These are phyloP conservation scores for Amblyopsis hoosieri DNA, from an alignment of 2,797 vertebrate species.

Conservation along the genomic window DNA sequence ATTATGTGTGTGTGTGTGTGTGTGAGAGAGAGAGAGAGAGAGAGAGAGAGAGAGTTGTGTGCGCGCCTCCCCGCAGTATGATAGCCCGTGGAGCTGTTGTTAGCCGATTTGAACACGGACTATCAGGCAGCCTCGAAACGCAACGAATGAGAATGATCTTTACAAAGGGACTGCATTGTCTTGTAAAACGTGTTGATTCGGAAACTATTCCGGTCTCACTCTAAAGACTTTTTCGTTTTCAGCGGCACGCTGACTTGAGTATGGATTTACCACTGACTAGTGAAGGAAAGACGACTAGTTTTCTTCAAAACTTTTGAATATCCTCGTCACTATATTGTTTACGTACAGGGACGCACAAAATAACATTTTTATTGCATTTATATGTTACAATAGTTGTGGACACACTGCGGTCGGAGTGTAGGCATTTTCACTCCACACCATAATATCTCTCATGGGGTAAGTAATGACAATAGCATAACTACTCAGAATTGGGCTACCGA, in stretches of 20 bases:
- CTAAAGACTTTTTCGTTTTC: conserved; percentile 17
- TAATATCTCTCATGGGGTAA: conserved; percentile 77
- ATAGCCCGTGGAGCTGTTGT: conserved; percentile 63
- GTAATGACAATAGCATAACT: conserved; percentile 31
- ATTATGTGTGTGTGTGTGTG: conserved; percentile 10
- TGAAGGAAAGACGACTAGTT: conserved; percentile 42
- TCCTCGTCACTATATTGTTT: conserved; percentile 23
- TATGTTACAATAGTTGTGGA: conserved; percentile 52
- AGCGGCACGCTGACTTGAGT: conserved; percentile 22
- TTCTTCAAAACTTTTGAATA: conserved; percentile 61
- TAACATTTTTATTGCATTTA: conserved; percentile 13
- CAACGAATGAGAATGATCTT: conserved; percentile 52
- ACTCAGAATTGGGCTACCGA: not conserved
- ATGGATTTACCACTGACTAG: conserved; percentile 65
- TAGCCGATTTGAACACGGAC: conserved; percentile 47
- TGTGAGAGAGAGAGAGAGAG: no score
- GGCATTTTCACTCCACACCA: conserved; percentile 31
- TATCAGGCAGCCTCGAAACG: conserved; percentile 47
- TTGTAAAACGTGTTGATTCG: conserved; percentile 1
- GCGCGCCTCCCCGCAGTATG: conserved; percentile 51
- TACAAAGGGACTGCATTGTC: conserved; percentile 17
- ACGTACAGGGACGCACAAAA: not conserved
- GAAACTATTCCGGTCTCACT: not conserved
- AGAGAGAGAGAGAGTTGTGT: conserved; percentile 12
- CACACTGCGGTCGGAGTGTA: conserved; percentile 29